Conservation (phyloP, 2,797 vertebrate genomes). For the Cetoscarus ocellatus region DNA sequence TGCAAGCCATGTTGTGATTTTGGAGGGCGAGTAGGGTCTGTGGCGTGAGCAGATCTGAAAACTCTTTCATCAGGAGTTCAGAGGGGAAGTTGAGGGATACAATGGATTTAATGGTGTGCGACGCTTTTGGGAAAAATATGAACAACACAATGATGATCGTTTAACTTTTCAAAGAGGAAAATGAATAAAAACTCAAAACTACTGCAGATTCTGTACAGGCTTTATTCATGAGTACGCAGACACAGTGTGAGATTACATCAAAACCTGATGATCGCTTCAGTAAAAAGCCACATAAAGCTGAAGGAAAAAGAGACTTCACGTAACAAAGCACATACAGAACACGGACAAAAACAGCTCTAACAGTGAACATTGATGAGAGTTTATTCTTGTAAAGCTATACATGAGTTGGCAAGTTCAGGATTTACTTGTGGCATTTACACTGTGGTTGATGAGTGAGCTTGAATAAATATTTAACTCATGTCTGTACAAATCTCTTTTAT, state of each 20-base stretch:
- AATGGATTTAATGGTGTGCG: neutral
- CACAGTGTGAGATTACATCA: conserved; percentile 15
- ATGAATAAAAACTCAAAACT: neutral
- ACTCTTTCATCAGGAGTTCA: conserved; percentile 22
- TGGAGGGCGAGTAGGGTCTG: conserved; percentile 1
- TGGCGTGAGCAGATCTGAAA: neutral
- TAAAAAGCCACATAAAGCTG: conserved; percentile 33
- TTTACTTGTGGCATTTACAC: conserved; percentile 51
- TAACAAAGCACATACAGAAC: conserved; percentile 18
- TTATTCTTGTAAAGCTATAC: conserved; percentile 2
- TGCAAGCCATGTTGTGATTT: conserved; percentile 16
- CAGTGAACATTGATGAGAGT: conserved; percentile 6
- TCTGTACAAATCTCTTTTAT: neutral
- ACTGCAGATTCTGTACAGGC: conserved; percentile 17
- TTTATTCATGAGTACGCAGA: conserved; percentile 59
- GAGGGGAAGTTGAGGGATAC: conserved; percentile 1
- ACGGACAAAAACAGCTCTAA: conserved; percentile 15
- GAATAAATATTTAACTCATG: neutral
- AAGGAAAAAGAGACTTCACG: conserved; percentile 27
- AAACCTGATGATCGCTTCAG: conserved; percentile 17
- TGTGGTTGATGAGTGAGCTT: conserved; percentile 15
- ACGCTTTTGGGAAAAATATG: neutral
- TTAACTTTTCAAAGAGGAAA: neutral
- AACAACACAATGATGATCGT: neutral
- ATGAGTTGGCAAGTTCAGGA: conserved; percentile 40